These are phyloP conservation scores for Cryptotis parvus DNA, from an alignment of 2,113 vertebrate genomes.

Conservation along the genomic window DNA sequence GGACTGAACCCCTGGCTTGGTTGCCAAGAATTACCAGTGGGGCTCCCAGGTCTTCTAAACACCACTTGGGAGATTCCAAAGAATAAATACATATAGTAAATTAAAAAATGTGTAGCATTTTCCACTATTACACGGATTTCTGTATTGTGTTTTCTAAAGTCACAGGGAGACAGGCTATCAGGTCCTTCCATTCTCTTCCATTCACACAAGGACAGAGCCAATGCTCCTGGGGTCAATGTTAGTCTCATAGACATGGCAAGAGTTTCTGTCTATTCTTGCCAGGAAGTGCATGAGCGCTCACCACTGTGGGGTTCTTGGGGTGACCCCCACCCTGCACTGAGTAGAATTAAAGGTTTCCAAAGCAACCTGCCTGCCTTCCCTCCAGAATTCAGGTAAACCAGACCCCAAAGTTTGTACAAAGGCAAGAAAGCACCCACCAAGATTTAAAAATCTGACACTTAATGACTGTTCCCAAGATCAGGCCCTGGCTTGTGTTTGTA, in stretches of 20 bases:
- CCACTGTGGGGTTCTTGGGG: background rate
- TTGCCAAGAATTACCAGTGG: too few species aligned
- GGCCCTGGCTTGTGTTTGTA: background rate
- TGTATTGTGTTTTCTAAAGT: too few species aligned
- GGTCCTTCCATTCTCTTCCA: too few species aligned
- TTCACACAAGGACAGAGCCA: too few species aligned
- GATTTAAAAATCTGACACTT: background rate
- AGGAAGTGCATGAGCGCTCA: background rate
- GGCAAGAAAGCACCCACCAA: background rate
- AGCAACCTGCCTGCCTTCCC: background rate
- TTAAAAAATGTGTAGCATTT: too few species aligned
- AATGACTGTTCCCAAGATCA: background rate
- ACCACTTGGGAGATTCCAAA: too few species aligned
- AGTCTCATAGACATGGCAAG: background rate
- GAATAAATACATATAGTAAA: too few species aligned
- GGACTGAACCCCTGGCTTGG: too few species aligned
- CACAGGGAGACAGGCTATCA: too few species aligned
- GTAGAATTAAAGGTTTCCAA: slow-evolving; percentile 18
- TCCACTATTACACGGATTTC: too few species aligned
- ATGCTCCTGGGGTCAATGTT: too few species aligned
- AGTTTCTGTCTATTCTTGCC: background rate
- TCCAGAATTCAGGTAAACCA: background rate
- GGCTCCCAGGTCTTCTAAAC: too few species aligned
- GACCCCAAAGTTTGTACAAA: background rate
- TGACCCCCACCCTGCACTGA: background rate